Evolutionary conservation across 2,888 invertebrate species (phyloP), one percentile per base, ranked within the genome.

Genomic region (Zaprionus lineosus): DNA sequence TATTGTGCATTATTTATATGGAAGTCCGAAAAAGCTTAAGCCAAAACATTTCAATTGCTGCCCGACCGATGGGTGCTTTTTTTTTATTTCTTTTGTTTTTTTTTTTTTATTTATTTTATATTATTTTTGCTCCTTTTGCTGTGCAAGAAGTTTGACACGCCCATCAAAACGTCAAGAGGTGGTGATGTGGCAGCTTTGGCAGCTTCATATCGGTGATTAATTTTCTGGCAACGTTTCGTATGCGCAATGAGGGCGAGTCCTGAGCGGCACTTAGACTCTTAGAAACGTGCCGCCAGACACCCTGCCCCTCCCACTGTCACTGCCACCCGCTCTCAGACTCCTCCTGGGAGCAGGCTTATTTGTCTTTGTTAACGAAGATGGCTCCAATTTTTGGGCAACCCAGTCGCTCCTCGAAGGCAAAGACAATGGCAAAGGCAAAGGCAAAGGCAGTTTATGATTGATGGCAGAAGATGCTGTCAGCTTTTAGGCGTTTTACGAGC

Each of bases 401-500:
- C n/a, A n/a, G n/a, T n/a, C n/a, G n/a, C n/a, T n/a, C n/a, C n/a
- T n/a, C n/a, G n/a, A n/a, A n/a, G n/a, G n/a, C n/a, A n/a, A n/a
- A n/a, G n/a, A n/a, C n/a, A n/a, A n/a, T n/a, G n/a, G n/a, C n/a
- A n/a, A n/a, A 6, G 24, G 24, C 24, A n/a, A 21, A 6, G 24
- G 24, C 21, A 31, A n/a, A 16, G 29, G 15, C 26, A 33, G 46
- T 52, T 53, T 64, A 77, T 78, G 78, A 78, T 78, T 78, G 78
- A 78, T 78, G 84, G 41, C 34, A 36, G 21, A 57, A 43, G 60
- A 69, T 76, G 57, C 47, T 64, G 70, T 53, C 64, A 51, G 52
- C 56, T 70, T 70, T 78, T 67, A 56, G 84, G 70, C 78, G 44
- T 77, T 84, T 78, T 84, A 84, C 59, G 74, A 65, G 61, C 74